Evolutionary conservation across 2,113 vertebrate species (phyloP).

Genomic region (Hipposideros armiger): DNA sequence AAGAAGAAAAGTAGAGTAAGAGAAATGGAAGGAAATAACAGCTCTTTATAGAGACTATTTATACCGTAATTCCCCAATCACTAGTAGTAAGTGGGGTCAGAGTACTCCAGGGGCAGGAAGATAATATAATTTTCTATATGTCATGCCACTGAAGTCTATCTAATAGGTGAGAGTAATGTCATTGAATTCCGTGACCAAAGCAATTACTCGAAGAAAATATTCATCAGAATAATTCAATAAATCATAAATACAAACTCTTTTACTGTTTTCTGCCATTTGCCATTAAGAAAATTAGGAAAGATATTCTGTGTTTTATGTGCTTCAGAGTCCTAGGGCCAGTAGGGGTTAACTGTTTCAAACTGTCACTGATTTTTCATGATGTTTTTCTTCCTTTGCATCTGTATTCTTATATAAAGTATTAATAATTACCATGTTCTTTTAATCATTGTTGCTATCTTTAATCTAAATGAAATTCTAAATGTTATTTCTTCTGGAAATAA

Average conservation of each 20-base stretch:
- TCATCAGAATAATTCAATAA: neutral
- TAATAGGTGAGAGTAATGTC: neutral
- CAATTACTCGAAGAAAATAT: constrained; percentile 7
- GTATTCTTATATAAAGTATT: constrained; percentile 42
- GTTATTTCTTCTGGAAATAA: constrained; percentile 41
- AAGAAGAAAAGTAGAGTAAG: neutral
- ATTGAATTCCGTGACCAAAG: neutral
- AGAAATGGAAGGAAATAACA: neutral
- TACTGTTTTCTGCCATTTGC: neutral
- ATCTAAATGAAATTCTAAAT: constrained; percentile 70
- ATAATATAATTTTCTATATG: neutral
- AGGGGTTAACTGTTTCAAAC: neutral
- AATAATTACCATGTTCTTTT: constrained; percentile 56
- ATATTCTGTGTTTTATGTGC: neutral
- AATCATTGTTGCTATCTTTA: neutral
- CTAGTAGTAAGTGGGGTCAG: neutral
- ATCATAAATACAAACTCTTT: neutral
- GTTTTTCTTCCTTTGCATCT: constrained; percentile 41
- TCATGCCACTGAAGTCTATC: neutral
- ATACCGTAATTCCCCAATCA: neutral
- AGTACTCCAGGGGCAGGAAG: neutral
- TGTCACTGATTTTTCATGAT: neutral
- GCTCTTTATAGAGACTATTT: neutral
- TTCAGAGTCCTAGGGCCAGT: neutral
- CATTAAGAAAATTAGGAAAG: neutral